phyloP scores from a whole-genome alignment of 2,888 invertebrate species.

The Pteria penguin region DNA sequence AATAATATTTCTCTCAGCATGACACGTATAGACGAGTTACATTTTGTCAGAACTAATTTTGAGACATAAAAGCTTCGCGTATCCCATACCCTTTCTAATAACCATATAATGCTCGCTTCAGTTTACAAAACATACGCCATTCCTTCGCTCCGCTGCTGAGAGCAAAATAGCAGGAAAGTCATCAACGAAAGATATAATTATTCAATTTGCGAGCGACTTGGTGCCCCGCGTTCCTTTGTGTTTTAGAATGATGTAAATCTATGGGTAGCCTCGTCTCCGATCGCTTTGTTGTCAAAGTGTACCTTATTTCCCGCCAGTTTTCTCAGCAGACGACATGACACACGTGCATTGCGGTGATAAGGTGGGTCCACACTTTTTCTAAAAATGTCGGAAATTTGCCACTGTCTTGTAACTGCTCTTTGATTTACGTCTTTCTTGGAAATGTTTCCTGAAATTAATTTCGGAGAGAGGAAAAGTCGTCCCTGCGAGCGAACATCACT shows the following conservation, averaged over 20 bases:
- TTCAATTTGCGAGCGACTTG: constrained; percentile 23
- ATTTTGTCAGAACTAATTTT: constrained; percentile 28
- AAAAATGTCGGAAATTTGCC: constrained; percentile 10
- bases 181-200: constrained; percentile 18
- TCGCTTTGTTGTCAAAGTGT: background rate
- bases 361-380: constrained; percentile 1
- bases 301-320: constrained; percentile 2
- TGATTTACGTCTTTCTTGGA: constrained; percentile 6
- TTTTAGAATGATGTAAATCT: constrained; percentile 31
- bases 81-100: constrained; percentile 15
- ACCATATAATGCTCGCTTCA: constrained; percentile 16
- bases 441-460: no score
- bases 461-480: no score
- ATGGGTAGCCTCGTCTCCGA: constrained; percentile 14
- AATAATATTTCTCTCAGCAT: constrained; percentile 23
- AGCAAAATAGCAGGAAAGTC: constrained; percentile 4
- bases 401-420: background rate
- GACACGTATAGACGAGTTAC: constrained; percentile 5
- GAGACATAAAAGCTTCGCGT: constrained; percentile 28
- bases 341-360: constrained; percentile 17
- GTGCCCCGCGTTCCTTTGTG: constrained; percentile 18
- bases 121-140: constrained; percentile 12
- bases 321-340: constrained; percentile 14
- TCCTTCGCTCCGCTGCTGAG: background rate
- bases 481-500: no score